phyloP scores from a whole-genome alignment of 2,113 vertebrate genomes.

The Beaufortia kweichowensis region DNA sequence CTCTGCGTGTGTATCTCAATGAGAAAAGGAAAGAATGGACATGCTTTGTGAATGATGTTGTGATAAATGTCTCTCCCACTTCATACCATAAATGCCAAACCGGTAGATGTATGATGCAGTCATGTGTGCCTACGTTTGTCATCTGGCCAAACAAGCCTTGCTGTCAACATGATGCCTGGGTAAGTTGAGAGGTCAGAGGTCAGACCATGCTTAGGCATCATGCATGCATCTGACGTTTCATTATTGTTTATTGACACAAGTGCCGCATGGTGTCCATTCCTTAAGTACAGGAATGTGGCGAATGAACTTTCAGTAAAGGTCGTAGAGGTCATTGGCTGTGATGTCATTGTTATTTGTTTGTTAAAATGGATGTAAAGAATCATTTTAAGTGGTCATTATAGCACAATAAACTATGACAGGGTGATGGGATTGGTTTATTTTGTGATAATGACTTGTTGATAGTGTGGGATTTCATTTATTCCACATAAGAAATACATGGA shows the following conservation, averaged over 20 bases:
- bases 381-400: too few species aligned
- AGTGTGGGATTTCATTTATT: too few species aligned
- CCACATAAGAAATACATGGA: too few species aligned
- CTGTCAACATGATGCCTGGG: constrained; percentile 4
- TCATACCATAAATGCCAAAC: constrained; percentile 8
- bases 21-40: background rate
- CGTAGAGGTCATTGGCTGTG: too few species aligned
- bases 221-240: background rate
- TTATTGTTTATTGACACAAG: background rate
- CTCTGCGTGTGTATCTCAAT: background rate
- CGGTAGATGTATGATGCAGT: background rate
- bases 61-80: background rate
- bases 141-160: constrained; percentile 22
- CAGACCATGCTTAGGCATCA: background rate
- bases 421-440: too few species aligned
- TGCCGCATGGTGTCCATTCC: background rate
- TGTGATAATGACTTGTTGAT: too few species aligned
- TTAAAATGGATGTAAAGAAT: too few species aligned
- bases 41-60: constrained; percentile 5
- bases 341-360: too few species aligned
- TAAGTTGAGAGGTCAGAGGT: constrained; percentile 31
- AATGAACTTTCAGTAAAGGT: too few species aligned
- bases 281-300: background rate
- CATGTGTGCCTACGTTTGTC: background rate
- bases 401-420: too few species aligned